These are phyloP conservation scores for Siniperca undulata DNA, from an alignment of 2,797 vertebrate species.

Conservation along the genomic window DNA sequence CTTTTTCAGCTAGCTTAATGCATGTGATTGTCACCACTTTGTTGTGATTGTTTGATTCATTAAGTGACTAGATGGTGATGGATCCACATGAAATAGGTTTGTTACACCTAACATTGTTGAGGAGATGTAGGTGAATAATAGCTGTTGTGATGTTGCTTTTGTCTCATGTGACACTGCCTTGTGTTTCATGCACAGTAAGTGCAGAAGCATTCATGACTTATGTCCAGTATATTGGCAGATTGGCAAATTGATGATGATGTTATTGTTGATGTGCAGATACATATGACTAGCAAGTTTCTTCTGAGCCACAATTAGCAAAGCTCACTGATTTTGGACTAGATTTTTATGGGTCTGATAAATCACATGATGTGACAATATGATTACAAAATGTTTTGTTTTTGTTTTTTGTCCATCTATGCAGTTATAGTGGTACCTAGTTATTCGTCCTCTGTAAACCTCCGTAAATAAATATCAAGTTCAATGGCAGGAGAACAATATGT, in stretches of 20 bases:
- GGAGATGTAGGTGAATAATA: background rate
- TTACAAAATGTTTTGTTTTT: background rate
- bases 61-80: background rate
- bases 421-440: background rate
- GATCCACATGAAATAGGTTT: background rate
- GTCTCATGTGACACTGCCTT: conserved; percentile 14
- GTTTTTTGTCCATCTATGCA: background rate
- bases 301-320: background rate
- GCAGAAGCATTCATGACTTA: background rate
- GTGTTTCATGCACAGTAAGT: conserved; percentile 14
- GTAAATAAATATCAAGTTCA: background rate
- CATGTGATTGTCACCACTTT: background rate
- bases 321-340: background rate
- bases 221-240: background rate
- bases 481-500: background rate
- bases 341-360: conserved; percentile 14
- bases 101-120: background rate
- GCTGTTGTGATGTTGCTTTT: conserved; percentile 6
- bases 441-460: background rate
- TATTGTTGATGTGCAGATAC: background rate
- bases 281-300: background rate
- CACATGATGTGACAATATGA: conserved; percentile 8
- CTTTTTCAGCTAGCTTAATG: background rate
- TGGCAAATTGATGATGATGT: background rate
- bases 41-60: background rate